Percentiles rank a stretch among this genome's conserved stretches.
phyloP scores from a whole-genome alignment of 1,140 invertebrate species.

The Brachionus asplanchnoidis region DNA sequence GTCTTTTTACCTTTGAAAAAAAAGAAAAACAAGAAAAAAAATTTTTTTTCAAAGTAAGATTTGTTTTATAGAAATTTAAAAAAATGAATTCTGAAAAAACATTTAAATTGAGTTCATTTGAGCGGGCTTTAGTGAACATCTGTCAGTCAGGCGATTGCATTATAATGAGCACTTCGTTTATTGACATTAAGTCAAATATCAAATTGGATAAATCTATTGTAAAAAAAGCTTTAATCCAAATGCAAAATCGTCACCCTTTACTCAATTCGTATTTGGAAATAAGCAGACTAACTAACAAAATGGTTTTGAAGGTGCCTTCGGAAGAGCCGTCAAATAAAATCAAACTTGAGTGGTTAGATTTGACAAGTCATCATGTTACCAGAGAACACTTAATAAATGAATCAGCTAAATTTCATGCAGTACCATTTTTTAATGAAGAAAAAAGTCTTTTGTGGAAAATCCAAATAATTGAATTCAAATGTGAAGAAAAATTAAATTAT shows the following conservation, averaged over 20 bases:
- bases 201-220: background rate
- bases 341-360: background rate
- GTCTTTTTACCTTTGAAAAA: no score
- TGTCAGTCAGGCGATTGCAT: background rate
- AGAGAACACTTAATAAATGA: background rate
- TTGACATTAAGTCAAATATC: background rate
- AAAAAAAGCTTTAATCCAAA: background rate
- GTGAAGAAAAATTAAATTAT: background rate
- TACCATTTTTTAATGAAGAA: background rate
- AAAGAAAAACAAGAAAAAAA: no score
- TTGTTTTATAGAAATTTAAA: background rate
- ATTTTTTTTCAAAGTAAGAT: background rate
- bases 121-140: background rate
- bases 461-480: background rate
- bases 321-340: background rate
- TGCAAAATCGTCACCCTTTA: conserved; percentile 6
- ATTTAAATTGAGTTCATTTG: background rate
- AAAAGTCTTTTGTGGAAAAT: background rate
- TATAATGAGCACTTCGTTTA: background rate
- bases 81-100: background rate
- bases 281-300: background rate
- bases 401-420: background rate
- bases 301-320: background rate
- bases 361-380: background rate
- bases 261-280: background rate